Evolutionary conservation across 2,113 vertebrate species (phyloP).

Genomic region (Channa argus): DNA sequence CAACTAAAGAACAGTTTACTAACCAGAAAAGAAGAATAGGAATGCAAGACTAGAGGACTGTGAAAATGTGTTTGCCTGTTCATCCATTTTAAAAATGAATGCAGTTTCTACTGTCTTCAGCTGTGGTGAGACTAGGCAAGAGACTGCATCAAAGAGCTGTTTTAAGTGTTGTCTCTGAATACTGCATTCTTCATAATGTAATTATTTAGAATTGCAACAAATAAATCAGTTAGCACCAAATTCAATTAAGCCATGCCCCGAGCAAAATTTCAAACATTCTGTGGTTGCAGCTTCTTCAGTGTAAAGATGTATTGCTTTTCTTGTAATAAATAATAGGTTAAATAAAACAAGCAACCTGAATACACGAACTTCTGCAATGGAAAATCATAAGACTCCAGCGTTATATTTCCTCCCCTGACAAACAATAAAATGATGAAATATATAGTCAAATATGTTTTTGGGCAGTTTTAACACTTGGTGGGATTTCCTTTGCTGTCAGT

Average conservation of each 20-base stretch:
- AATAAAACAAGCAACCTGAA: neutral
- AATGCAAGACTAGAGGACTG: slow-evolving; percentile 15
- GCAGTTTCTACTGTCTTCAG: neutral
- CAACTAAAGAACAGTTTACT: slow-evolving; percentile 7
- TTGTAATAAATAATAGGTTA: neutral
- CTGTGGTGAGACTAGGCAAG: slow-evolving; percentile 14
- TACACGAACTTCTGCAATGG: too few relatives aligned
- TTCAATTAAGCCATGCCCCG: neutral
- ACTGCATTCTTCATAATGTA: neutral
- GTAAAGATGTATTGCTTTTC: neutral
- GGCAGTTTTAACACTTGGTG: too few relatives aligned
- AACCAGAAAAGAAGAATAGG: slow-evolving; percentile 1
- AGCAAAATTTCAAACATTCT: neutral
- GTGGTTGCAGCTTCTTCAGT: neutral
- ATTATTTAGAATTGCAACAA: neutral
- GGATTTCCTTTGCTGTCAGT: too few relatives aligned
- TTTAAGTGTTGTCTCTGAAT: neutral
- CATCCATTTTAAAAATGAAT: slow-evolving; percentile 38
- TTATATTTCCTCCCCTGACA: neutral
- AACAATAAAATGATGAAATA: neutral
- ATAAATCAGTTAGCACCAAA: neutral
- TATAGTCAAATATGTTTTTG: neutral
- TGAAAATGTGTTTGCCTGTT: slow-evolving; percentile 28
- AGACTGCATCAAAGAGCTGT: slow-evolving; percentile 7
- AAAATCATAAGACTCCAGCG: too few relatives aligned